Conservation (phyloP, 2,797 vertebrate species). For the Danio albolineatus region DNA sequence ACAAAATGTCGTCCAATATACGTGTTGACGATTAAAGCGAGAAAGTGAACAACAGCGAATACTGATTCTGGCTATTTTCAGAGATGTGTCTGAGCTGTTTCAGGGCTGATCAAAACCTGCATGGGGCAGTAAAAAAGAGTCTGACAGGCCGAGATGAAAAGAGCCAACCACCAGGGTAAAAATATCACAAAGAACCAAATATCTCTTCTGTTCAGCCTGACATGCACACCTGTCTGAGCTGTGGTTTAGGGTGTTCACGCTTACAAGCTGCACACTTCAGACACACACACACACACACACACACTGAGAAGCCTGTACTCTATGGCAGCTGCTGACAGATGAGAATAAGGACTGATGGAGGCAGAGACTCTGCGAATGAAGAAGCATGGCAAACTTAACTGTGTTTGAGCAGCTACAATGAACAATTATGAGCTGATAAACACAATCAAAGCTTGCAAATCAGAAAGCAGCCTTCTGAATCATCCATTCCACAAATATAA, state of each 20-base stretch:
- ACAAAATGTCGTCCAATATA: background rate
- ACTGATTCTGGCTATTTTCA: background rate
- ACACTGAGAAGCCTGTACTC: constrained; percentile 2
- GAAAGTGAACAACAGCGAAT: background rate
- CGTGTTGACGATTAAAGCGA: background rate
- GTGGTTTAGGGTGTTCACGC: background rate
- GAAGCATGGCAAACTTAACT: constrained; percentile 10
- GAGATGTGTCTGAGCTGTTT: background rate
- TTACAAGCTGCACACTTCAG: background rate
- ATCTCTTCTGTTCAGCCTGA: constrained; percentile 5
- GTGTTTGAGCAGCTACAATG: background rate
- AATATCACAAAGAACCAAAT: constrained; percentile 20
- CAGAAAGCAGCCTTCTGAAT: constrained; percentile 7
- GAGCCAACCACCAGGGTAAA: constrained; percentile 2
- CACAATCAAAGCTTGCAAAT: background rate
- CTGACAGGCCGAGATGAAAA: constrained; percentile 7
- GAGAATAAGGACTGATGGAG: constrained; percentile 3
- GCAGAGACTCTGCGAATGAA: background rate
- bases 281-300: background rate
- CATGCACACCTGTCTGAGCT: constrained; percentile 24
- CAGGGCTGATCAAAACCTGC: constrained; percentile 7
- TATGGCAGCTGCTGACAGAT: constrained; percentile 36
- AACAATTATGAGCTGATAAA: constrained; percentile 14
- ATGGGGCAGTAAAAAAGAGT: background rate
- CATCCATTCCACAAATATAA: background rate